These are phyloP conservation scores for Lophius americanus DNA, from an alignment of 2,797 vertebrate genomes.

Conservation along the genomic window DNA sequence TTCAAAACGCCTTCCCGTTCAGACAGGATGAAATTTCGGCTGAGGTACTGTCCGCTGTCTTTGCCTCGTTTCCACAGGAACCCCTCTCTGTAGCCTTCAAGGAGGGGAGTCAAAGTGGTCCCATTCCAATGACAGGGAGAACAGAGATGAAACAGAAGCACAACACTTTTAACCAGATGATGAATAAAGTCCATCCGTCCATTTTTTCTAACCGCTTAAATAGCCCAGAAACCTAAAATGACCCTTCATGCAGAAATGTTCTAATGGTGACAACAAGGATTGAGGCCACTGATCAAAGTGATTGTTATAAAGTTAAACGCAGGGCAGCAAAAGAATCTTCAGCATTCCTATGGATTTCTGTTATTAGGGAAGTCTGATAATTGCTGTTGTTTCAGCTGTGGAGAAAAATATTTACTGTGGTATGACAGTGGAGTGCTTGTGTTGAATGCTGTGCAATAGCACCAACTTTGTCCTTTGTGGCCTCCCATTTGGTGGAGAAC, in stretches of 20 bases:
- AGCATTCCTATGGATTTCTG: no score
- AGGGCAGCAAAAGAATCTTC: background rate
- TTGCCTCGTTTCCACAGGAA: constrained; percentile 95
- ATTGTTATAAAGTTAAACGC: background rate
- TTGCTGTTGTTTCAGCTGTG: no score
- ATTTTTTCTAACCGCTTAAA: no score
- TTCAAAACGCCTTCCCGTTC: constrained; percentile 94
- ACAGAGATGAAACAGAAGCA: constrained; percentile 3
- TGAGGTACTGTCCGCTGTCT: constrained; percentile 95
- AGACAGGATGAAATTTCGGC: constrained; percentile 93
- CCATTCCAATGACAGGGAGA: constrained; percentile 6
- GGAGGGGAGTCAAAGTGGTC: constrained; percentile 28
- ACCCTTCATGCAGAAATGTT: background rate
- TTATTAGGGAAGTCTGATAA: no score
- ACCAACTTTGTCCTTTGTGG: no score
- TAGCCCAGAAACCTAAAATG: background rate
- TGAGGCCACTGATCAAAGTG: background rate
- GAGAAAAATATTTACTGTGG: no score
- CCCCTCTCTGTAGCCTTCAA: constrained; percentile 93
- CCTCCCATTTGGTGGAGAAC: no score
- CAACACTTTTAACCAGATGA: background rate
- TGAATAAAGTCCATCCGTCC: no score
- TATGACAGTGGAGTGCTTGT: no score
- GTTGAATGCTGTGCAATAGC: no score
- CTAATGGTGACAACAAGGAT: background rate